Evolutionary conservation across 2,113 vertebrate genomes (phyloP).

Genomic region (Anser cygnoides): DNA sequence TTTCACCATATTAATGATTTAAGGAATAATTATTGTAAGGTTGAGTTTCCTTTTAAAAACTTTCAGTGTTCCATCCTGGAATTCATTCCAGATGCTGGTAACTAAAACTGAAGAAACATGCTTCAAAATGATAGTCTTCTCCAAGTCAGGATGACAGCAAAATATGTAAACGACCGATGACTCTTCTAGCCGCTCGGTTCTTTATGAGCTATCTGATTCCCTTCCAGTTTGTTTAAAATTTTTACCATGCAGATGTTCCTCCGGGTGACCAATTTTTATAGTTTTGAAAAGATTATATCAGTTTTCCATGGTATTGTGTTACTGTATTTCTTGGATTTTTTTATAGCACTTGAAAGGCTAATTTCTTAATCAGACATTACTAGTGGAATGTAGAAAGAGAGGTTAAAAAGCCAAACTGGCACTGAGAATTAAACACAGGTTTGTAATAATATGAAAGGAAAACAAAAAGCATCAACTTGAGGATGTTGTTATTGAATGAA

Average conservation of each 20-base stretch:
- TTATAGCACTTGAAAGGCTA: conserved; percentile 81
- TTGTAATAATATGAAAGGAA: conserved; percentile 77
- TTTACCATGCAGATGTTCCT: conserved; percentile 84
- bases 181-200: conserved; percentile 63
- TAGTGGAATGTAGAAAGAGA: conserved; percentile 81
- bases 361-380: conserved; percentile 82
- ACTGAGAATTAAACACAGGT: conserved; percentile 76
- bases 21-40: conserved; percentile 81
- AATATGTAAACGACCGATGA: conserved; percentile 72
- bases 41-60: conserved; percentile 80
- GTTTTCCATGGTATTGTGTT: conserved; percentile 85
- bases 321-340: conserved; percentile 85
- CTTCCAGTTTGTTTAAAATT: conserved; percentile 82
- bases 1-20: conserved; percentile 80
- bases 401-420: conserved; percentile 75
- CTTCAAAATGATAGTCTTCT: conserved; percentile 75
- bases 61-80: conserved; percentile 78
- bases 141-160: conserved; percentile 79
- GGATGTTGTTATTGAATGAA: conserved; percentile 76
- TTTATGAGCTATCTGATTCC: conserved; percentile 84
- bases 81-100: conserved; percentile 86
- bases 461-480: conserved; percentile 74
- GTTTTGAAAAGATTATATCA: conserved; percentile 88
- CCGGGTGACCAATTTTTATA: conserved; percentile 83
- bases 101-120: conserved; percentile 78